Evolutionary conservation across 2,113 vertebrate species (phyloP).

Genomic region (Calyptomena viridis): DNA sequence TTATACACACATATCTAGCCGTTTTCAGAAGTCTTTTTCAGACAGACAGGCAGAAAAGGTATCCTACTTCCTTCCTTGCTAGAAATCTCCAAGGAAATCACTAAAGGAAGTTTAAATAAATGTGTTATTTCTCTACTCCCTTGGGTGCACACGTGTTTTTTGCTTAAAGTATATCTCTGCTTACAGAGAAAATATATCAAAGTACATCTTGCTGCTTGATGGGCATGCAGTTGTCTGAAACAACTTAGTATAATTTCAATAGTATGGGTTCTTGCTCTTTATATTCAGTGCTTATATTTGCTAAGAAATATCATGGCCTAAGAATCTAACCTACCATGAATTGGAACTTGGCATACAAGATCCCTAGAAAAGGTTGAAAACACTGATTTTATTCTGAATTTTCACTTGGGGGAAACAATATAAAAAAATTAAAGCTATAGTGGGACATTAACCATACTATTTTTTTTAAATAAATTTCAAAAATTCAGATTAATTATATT

Average conservation of each 20-base stretch:
- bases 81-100: neutral
- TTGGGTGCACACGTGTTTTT: neutral
- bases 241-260: neutral
- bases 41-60: neutral
- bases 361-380: neutral
- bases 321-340: neutral
- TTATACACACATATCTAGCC: neutral
- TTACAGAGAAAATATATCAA: neutral
- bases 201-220: neutral
- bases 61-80: neutral
- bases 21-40: neutral
- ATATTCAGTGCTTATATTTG: neutral
- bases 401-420: neutral
- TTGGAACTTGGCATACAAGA: neutral
- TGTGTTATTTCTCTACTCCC: neutral
- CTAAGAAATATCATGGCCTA: neutral
- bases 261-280: neutral
- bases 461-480: neutral
- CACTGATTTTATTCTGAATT: neutral
- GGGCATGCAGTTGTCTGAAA: neutral
- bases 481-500: neutral
- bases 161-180: neutral
- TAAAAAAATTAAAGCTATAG: neutral
- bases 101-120: neutral
- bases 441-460: neutral